A percentile compares a stretch with the other conserved stretches of the same genome.
Conservation (phyloP, 2,888 invertebrate genomes). For the Drosophila melanocephala region DNA sequence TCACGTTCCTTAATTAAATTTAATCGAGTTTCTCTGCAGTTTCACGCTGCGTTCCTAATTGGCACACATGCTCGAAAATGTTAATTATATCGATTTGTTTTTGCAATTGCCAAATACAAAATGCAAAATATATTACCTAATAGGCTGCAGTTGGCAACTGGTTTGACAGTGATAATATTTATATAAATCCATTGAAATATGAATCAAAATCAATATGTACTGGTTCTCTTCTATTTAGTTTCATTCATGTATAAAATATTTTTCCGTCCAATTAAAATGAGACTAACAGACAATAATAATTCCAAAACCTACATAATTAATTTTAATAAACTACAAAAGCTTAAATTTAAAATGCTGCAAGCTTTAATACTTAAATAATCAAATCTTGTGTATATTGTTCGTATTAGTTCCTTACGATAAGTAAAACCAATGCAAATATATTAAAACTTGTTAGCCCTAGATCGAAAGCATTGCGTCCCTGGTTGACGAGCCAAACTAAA, state of each 20-base stretch:
- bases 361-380: background rate
- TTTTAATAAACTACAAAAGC: background rate
- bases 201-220: background rate
- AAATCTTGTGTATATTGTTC: background rate
- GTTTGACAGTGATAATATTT: background rate
- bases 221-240: background rate
- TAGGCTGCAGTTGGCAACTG: slow-evolving; percentile 10
- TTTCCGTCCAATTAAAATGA: background rate
- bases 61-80: slow-evolving; percentile 22
- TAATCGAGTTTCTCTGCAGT: slow-evolving; percentile 50
- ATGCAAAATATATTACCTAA: slow-evolving; percentile 32
- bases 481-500: slow-evolving; percentile 26
- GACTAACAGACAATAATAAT: background rate
- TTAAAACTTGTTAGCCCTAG: background rate
- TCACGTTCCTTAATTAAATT: slow-evolving; percentile 60
- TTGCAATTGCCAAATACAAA: slow-evolving; percentile 10
- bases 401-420: background rate
- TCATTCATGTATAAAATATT: background rate
- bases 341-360: background rate
- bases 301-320: background rate
- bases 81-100: slow-evolving; percentile 38
- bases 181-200: background rate
- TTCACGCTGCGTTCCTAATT: slow-evolving; percentile 46
- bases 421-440: background rate
- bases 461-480: background rate